Evolutionary conservation across 1,140 invertebrate species (phyloP).

Genomic region (Aphis craccivora): DNA sequence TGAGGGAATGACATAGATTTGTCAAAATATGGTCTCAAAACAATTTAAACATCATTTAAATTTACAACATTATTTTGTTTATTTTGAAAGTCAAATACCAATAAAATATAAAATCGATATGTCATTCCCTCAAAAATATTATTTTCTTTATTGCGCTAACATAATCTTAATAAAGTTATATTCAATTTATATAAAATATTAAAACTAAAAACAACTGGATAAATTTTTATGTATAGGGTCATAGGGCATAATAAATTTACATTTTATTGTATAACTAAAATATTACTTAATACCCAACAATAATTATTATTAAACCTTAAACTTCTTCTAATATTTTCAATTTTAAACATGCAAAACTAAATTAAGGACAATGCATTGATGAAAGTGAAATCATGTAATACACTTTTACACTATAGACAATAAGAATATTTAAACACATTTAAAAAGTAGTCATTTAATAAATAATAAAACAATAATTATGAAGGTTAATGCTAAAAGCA

Average conservation of each 20-base stretch:
- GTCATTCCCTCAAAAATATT: no score
- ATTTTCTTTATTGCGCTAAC: no score
- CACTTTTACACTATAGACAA: neutral
- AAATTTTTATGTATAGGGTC: neutral
- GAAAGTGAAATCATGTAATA: neutral
- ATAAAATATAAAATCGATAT: no score
- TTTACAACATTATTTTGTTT: no score
- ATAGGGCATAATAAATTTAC: neutral
- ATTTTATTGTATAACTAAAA: neutral
- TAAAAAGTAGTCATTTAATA: neutral
- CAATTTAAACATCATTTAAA: no score
- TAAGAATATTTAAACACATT: neutral
- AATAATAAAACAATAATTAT: constrained; percentile 12
- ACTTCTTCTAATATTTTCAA: neutral
- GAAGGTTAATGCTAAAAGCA: neutral
- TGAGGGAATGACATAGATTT: no score
- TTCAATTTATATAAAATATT: neutral
- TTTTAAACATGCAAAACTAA: neutral
- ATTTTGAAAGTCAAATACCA: no score
- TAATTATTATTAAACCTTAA: neutral
- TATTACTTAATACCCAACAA: neutral
- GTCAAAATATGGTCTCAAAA: no score
- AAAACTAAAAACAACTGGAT: neutral
- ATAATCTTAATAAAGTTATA: neutral
- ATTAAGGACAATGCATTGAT: neutral